Percentiles rank a stretch among this genome's conserved stretches.
These are phyloP conservation scores for Callimorpha dominula DNA, from an alignment of 2,888 invertebrate genomes.

Conservation along the genomic window DNA sequence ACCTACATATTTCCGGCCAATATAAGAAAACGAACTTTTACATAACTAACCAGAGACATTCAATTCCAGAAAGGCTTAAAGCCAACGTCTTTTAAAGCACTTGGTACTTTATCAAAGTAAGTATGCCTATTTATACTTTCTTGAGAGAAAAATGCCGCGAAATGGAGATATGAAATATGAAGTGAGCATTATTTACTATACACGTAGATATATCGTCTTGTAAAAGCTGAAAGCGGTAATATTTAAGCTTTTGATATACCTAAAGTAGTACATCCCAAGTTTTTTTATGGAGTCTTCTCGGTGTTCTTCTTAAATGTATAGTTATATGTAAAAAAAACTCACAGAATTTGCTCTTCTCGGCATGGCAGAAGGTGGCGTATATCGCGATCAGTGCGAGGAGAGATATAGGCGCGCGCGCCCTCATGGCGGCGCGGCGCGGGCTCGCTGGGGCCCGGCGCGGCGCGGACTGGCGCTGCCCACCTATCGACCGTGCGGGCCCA, in stretches of 20 bases:
- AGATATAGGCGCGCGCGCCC: conserved; percentile 75
- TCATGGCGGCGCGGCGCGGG: conserved; percentile 82
- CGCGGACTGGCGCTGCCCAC: conserved; percentile 63
- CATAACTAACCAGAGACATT: conserved; percentile 47
- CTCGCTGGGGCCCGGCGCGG: conserved; percentile 67
- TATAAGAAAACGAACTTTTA: conserved; percentile 55
- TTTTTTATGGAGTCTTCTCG: not conserved
- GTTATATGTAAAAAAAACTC: conserved; percentile 60
- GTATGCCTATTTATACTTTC: conserved; percentile 8
- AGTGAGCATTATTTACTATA: conserved; percentile 4
- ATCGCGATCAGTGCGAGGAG: conserved; percentile 72
- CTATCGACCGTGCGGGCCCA: conserved; percentile 57
- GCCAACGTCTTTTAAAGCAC: conserved; percentile 27
- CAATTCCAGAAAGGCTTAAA: conserved; percentile 40
- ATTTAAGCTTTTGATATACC: conserved; percentile 7
- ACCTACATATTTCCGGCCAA: conserved; percentile 78
- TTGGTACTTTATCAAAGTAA: conserved; percentile 29
- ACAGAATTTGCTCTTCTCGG: conserved; percentile 87
- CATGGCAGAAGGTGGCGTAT: conserved; percentile 70
- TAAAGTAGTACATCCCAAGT: conserved; percentile 5
- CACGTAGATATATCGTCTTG: conserved; percentile 8
- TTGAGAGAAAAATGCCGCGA: conserved; percentile 32
- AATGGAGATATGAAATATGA: conserved; percentile 21
- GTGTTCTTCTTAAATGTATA: conserved; percentile 10
- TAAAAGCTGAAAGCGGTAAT: conserved; percentile 18